phyloP scores from a whole-genome alignment of 2,888 invertebrate genomes.

The Drosophila emarginata region DNA sequence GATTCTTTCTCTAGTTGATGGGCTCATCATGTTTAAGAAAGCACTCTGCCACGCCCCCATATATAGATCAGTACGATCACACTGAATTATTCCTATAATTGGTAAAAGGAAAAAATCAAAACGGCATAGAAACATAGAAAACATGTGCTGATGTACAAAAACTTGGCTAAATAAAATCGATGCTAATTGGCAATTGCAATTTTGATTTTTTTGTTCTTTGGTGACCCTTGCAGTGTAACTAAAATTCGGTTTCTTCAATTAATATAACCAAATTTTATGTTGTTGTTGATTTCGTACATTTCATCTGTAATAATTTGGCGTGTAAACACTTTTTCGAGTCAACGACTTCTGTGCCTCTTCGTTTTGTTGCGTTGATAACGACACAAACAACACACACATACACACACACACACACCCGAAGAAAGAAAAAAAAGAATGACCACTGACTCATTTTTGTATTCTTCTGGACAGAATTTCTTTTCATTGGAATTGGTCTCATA shows the following conservation, averaged over 20 bases:
- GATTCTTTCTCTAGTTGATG: no score
- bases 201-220: not conserved
- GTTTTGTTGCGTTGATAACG: constrained; percentile 3
- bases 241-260: not conserved
- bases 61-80: no score
- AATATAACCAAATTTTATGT: not conserved
- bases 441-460: constrained; percentile 30
- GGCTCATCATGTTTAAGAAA: no score
- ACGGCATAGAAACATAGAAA: no score
- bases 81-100: no score
- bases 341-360: constrained; percentile 65
- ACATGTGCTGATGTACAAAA: no score
- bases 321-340: constrained; percentile 64
- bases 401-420: not conserved
- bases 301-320: constrained; percentile 76
- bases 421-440: constrained; percentile 43
- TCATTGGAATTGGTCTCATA: constrained; percentile 67
- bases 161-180: no score
- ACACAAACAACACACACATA: not conserved
- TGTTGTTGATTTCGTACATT: constrained; percentile 38
- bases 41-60: no score
- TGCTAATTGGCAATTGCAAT: no score
- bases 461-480: constrained; percentile 62
- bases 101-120: no score
- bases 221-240: not conserved